Percentiles rank a stretch among this genome's conserved stretches.
phyloP scores from a whole-genome alignment of 2,888 invertebrate genomes.

The Polydrusus pterygomalis region DNA sequence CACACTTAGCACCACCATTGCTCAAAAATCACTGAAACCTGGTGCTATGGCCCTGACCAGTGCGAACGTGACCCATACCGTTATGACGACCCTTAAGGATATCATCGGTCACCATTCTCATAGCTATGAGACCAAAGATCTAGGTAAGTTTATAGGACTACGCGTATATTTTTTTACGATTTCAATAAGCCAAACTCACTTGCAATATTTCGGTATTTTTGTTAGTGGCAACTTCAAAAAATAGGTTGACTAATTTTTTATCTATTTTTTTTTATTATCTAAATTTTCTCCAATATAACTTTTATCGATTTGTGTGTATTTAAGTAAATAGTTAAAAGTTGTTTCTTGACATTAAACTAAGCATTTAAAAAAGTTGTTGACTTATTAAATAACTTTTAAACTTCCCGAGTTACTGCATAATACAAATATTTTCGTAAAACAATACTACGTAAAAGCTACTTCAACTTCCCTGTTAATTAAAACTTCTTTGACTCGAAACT shows the following conservation, averaged over 20 bases:
- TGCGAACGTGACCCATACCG: conserved; percentile 67
- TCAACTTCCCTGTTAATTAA: conserved; percentile 12
- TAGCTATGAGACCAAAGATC: conserved; percentile 60
- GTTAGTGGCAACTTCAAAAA: no score
- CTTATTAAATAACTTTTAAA: conserved; percentile 6
- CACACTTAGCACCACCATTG: conserved; percentile 49
- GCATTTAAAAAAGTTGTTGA: conserved; percentile 5
- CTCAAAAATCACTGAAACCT: conserved; percentile 46
- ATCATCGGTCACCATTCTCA: conserved; percentile 69
- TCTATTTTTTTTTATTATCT: no score
- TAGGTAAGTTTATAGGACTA: conserved; percentile 58
- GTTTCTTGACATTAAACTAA: no score
- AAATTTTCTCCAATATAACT: no score
- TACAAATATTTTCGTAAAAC: conserved; percentile 8
- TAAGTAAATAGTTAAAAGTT: no score
- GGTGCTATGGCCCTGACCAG: conserved; percentile 61
- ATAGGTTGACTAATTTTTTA: no score
- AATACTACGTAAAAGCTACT: background rate
- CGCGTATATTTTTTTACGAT: no score
- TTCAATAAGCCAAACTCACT: no score
- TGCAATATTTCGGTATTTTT: no score
- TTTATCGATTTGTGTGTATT: no score
- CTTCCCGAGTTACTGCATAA: background rate
- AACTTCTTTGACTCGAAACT: background rate
- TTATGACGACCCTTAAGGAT: conserved; percentile 69